Evolutionary conservation across 2,888 invertebrate species (phyloP), one percentile per base, ranked within the genome.

Genomic region (Suillia variegata): DNA sequence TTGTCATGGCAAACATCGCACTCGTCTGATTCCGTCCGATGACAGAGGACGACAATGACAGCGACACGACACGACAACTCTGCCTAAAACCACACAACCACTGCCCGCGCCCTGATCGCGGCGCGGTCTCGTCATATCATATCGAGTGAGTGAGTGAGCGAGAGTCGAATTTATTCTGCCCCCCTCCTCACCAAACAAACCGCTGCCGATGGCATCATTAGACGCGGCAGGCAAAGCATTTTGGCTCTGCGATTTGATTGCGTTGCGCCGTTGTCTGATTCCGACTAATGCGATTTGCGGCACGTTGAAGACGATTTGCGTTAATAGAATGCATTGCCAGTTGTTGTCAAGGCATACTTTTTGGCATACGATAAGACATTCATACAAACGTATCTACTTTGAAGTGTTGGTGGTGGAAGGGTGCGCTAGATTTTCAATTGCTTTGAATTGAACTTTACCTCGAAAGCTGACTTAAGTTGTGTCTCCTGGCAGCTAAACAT

Each of bases 1-100:
- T 74, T 71, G 69, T 71, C 71, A 71, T 59, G 70, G 70, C 70
- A 52, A 34, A 42, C 15, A 45, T 17, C 13, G 45, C 45, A 13
- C 45, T 45, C 45, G 6, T 6, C 18, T 18, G 45, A 12, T 18
- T 45, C 4, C 38, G n/a, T 31, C 13, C 59, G 31, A 33, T 45
- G 15, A 53, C 58, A 38, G 2, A n/a, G n/a, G n/a, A n/a, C n/a
- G n/a, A 18, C 22, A 20, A 48, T 6, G 26, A 42, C 33, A 17
- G 21, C 38, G 33, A 51, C 10, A 21, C 2, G 49, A n/a, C 34
- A 42, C 38, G 31, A 24, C 50, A 55, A 45, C 6, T 31, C 3
- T 42, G 42, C n/a, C 5, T 42, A 49, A 20, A 26, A 22, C 13
- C 24, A 33, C 26, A 26, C 17, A 24, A 26, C 18, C 31, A 13